Percentiles rank a stretch among this genome's conserved stretches.
phyloP scores from a whole-genome alignment of 2,797 vertebrate species.

The Picus viridis region DNA sequence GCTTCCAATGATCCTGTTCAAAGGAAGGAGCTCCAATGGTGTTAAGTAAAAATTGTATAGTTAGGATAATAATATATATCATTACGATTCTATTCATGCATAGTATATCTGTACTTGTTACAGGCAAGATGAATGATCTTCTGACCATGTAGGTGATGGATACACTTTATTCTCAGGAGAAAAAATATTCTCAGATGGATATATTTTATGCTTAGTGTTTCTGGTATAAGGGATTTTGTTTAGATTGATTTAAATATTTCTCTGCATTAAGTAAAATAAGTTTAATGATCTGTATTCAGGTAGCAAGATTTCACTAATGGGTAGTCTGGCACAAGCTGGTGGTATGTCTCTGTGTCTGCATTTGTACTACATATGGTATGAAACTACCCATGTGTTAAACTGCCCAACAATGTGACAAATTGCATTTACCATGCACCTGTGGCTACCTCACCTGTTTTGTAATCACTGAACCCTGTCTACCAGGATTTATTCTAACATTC shows the following conservation, averaged over 20 bases:
- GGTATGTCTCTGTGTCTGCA: neutral
- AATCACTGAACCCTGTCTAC: conserved; percentile 40
- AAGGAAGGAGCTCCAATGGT: neutral
- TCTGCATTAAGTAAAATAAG: neutral
- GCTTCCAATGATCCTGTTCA: neutral
- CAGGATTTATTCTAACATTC: conserved; percentile 54
- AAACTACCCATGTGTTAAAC: conserved; percentile 60
- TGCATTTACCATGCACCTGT: conserved; percentile 63
- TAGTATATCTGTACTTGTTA: neutral
- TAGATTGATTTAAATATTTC: neutral
- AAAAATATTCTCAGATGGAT: neutral
- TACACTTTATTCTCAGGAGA: neutral
- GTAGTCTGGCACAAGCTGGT: neutral
- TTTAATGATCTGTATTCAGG: neutral
- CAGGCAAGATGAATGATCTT: neutral
- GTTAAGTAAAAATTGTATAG: neutral
- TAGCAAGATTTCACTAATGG: neutral
- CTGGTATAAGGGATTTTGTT: neutral
- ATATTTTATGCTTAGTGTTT: neutral
- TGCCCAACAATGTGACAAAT: conserved; percentile 66
- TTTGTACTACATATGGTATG: conserved; percentile 40
- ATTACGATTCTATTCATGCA: neutral
- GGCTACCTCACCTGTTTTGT: conserved; percentile 54
- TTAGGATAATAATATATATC: neutral
- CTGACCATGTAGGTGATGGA: neutral